These are phyloP conservation scores for Meloe dianella DNA, from an alignment of 2,888 invertebrate species.

Conservation along the genomic window DNA sequence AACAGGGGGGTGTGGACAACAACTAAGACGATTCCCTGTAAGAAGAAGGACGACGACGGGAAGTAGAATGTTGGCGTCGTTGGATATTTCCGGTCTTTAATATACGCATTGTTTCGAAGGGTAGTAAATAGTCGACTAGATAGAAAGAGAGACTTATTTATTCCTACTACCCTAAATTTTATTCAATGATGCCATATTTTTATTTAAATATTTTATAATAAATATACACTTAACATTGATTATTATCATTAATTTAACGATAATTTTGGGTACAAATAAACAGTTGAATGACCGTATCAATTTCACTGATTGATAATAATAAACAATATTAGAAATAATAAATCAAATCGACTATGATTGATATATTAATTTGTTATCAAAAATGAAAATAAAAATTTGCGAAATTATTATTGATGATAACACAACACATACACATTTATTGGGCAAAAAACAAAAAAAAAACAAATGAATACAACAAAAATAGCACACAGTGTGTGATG, in stretches of 20 bases:
- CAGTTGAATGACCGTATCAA: slow-evolving; percentile 4
- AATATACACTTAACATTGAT: not conserved
- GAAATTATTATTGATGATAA: not conserved
- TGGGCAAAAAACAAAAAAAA: no score
- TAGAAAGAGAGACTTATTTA: not conserved
- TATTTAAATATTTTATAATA: no score
- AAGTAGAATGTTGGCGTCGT: slow-evolving; percentile 1
- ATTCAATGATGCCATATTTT: not conserved
- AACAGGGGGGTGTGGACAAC: slow-evolving; percentile 5
- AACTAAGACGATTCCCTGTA: not conserved
- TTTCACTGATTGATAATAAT: no score
- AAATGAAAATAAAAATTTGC: not conserved
- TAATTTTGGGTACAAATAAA: not conserved
- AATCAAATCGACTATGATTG: not conserved
- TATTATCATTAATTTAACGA: no score
- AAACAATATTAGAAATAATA: not conserved
- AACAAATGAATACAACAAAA: not conserved
- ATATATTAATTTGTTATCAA: not conserved
- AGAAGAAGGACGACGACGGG: not conserved
- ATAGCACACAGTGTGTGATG: no score
- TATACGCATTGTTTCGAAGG: slow-evolving; percentile 4
- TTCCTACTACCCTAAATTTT: not conserved
- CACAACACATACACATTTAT: not conserved
- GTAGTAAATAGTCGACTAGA: not conserved
- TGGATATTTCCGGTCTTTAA: slow-evolving; percentile 12